Evolutionary conservation across 2,888 invertebrate species (phyloP), one percentile per base, ranked within the genome.

Genomic region (Diogma glabrata): DNA sequence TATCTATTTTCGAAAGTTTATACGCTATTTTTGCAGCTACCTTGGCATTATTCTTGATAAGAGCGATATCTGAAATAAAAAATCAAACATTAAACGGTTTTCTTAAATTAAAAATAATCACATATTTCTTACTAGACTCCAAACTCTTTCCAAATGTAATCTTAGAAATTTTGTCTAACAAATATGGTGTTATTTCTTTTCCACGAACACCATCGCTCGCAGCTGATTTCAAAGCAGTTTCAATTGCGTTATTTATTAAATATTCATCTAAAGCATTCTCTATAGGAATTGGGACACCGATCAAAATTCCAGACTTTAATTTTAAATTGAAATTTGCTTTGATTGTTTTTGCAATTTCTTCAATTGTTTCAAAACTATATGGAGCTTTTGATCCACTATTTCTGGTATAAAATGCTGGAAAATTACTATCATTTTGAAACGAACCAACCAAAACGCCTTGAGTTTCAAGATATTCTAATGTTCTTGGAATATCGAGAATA

Each of bases 391-490:
- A 75, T 1, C 84, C 86, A 57, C 94, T 94, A 52, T 76, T 73
- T 4, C 77, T 70, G 1, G 87, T 85, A 70, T 94, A 99, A 72
- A 99, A 99, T 36, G 94, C 92, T 1, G 99, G 99, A 69, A 99
- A 99, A 12, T 81, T 77, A 22, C 71, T 70, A 1, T 70, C 67
- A n/a, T 74, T 69, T 0, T 87, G 85, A 57, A 80, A 85, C 0
- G 86, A 80, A 28, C 84, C 82, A 0, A 96, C 93, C 60, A 88
- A 87, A 2, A 96, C 94, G 1, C 96, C 95, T 67, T 91, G 84
- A 0, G 95, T 97, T 75, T 97, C 96, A 73, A 99, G 73, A 67
- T 84, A 95, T 67, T 99, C 97, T 46, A 99, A 74, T 1, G 97
- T 97, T 64, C 84, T 83, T 4, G 83, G 85, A 59, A 99, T 91